Evolutionary conservation across 1,140 invertebrate genomes (phyloP).

Genomic region (Megalonaias nervosa): DNA sequence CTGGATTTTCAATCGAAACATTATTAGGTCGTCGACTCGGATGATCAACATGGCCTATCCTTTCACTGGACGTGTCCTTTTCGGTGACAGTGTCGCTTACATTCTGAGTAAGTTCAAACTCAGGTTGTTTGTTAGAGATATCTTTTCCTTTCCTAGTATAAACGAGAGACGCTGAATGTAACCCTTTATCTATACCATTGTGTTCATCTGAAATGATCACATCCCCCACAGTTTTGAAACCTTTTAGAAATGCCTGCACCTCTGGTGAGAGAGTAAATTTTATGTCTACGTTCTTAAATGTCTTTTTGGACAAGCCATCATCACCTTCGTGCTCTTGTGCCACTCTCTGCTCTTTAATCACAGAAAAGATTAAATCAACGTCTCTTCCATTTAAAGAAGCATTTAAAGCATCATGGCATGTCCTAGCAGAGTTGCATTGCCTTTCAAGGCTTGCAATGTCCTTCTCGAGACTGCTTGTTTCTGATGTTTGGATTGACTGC

Average conservation of each 20-base stretch:
- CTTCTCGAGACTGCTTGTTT: constrained; percentile 19
- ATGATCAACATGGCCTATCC: too few relatives aligned
- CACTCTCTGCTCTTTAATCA: constrained; percentile 28
- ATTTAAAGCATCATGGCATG: constrained; percentile 9
- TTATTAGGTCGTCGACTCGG: too few relatives aligned
- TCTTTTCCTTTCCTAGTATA: too few relatives aligned
- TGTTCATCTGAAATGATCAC: constrained; percentile 29
- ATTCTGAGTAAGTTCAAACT: too few relatives aligned
- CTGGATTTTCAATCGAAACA: too few relatives aligned
- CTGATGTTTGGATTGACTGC: constrained; percentile 20
- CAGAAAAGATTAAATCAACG: constrained; percentile 29
- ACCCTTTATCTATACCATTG: too few relatives aligned
- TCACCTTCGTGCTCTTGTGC: constrained; percentile 12
- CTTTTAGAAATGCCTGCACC: constrained; percentile 27
- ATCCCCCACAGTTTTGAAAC: constrained; percentile 34
- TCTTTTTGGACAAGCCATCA: constrained; percentile 27
- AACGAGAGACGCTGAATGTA: too few relatives aligned
- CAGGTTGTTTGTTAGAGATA: too few relatives aligned
- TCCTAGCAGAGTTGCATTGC: constrained; percentile 2
- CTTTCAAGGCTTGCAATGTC: constrained; percentile 23
- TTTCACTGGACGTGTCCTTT: too few relatives aligned
- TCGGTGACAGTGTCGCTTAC: too few relatives aligned
- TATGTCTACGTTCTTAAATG: constrained; percentile 27
- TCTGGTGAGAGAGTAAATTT: constrained; percentile 35
- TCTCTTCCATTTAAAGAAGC: constrained; percentile 20